phyloP scores from a whole-genome alignment of 2,888 invertebrate genomes.

The Druceiella hillmani region DNA sequence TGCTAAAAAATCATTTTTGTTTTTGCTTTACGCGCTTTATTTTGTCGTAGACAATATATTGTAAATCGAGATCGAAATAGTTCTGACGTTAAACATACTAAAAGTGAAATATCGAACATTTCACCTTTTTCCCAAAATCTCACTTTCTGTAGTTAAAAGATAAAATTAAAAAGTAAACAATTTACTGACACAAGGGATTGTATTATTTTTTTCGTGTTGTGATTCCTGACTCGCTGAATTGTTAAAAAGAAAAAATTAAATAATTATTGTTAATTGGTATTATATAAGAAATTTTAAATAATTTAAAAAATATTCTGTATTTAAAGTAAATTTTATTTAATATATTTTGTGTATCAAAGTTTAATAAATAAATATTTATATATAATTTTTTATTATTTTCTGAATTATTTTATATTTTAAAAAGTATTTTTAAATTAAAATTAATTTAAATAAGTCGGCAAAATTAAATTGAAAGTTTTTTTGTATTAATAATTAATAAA shows the following conservation, averaged over 20 bases:
- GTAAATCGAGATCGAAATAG: no score
- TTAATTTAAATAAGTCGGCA: slow-evolving; percentile 48
- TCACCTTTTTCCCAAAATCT: no score
- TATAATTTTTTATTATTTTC: slow-evolving; percentile 29
- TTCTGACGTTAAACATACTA: no score
- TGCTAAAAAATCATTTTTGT: no score
- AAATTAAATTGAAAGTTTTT: slow-evolving; percentile 54
- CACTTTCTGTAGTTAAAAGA: no score
- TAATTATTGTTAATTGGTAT: slow-evolving; percentile 40
- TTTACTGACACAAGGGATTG: no score
- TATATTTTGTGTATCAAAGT: slow-evolving; percentile 59
- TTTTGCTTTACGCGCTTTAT: no score
- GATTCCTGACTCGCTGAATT: no score
- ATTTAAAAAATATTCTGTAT: slow-evolving; percentile 31
- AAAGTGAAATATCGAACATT: no score
- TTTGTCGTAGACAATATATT: no score
- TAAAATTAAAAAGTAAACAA: no score
- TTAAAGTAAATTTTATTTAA: slow-evolving; percentile 40
- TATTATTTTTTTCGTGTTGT: no score
- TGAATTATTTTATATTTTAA: slow-evolving; percentile 26
- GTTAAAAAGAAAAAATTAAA: slow-evolving; percentile 34
- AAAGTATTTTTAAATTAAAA: slow-evolving; percentile 31
- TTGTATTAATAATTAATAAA: slow-evolving; percentile 57
- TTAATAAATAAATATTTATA: slow-evolving; percentile 39
- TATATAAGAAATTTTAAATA: slow-evolving; percentile 38